These are phyloP conservation scores for Apolygus lucorum DNA, from an alignment of 1,140 invertebrate genomes.

Conservation along the genomic window DNA sequence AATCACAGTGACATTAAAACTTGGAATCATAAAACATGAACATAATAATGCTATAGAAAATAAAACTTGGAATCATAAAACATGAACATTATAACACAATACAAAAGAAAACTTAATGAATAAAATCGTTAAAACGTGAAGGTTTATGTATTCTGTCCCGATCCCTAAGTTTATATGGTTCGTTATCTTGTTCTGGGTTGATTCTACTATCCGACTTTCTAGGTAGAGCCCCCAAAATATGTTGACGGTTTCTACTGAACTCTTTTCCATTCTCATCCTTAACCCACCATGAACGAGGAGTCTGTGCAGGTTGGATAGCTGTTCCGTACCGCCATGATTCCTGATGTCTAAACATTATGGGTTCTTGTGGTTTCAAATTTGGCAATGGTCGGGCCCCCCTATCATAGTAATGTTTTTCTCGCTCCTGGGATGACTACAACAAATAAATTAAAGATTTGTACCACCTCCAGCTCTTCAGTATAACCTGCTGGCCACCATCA, in stretches of 20 bases:
- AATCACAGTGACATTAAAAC: neutral
- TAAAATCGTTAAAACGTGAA: neutral
- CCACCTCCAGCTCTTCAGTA: no score
- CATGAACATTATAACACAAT: neutral
- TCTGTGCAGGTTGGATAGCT: slow-evolving; percentile 1
- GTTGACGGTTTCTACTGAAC: slow-evolving; percentile 1
- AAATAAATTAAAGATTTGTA: no score
- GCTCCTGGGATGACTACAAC: slow-evolving; percentile 9
- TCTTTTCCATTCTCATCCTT: slow-evolving; percentile 6
- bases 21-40: no score
- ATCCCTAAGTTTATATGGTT: neutral
- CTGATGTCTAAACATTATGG: slow-evolving; percentile 11
- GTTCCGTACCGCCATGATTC: neutral
- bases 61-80: no score
- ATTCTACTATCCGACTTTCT: neutral
- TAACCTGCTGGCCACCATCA: no score
- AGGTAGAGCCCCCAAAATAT: neutral
- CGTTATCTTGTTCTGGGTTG: neutral
- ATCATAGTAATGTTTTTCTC: slow-evolving; percentile 6
- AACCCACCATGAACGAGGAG: slow-evolving; percentile 16
- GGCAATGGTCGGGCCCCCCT: slow-evolving; percentile 7
- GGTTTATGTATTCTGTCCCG: neutral
- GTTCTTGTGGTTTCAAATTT: slow-evolving; percentile 3
- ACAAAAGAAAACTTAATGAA: neutral
- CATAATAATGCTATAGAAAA: no score